Percentiles rank a stretch among this genome's conserved stretches.
Evolutionary conservation across 2,888 invertebrate genomes (phyloP).

Genomic region (Caprella mutica): DNA sequence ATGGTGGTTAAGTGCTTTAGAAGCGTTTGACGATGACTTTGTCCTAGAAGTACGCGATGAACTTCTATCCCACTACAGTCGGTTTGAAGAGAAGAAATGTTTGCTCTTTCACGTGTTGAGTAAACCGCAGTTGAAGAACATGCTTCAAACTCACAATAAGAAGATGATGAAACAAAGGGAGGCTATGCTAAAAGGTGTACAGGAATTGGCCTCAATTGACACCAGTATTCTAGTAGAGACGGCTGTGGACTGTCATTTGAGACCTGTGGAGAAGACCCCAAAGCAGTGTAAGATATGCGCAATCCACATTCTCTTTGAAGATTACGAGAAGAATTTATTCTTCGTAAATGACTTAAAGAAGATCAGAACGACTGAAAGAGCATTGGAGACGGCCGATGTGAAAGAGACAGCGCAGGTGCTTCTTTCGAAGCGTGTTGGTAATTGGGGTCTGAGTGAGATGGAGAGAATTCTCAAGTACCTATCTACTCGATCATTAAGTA

Average conservation of each 20-base stretch:
- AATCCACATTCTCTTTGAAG: constrained; percentile 41
- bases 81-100: constrained; percentile 31
- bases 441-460: constrained; percentile 53
- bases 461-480: constrained; percentile 49
- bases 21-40: constrained; percentile 29
- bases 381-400: constrained; percentile 36
- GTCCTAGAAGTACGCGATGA: constrained; percentile 30
- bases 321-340: constrained; percentile 46
- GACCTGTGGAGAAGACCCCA: constrained; percentile 36
- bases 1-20: constrained; percentile 32
- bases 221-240: constrained; percentile 41
- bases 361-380: constrained; percentile 24
- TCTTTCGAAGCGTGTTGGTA: constrained; percentile 46
- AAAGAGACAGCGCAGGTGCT: constrained; percentile 37
- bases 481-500: constrained; percentile 40
- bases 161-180: constrained; percentile 39
- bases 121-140: constrained; percentile 37
- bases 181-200: constrained; percentile 39
- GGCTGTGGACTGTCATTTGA: constrained; percentile 50
- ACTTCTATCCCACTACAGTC: constrained; percentile 22
- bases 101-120: constrained; percentile 27
- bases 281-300: constrained; percentile 41
- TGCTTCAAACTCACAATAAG: constrained; percentile 40
- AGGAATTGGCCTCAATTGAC: constrained; percentile 38
- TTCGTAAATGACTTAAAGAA: constrained; percentile 42